These are phyloP conservation scores for Megastigmus dorsalis DNA, from an alignment of 2,888 invertebrate genomes.

Conservation along the genomic window DNA sequence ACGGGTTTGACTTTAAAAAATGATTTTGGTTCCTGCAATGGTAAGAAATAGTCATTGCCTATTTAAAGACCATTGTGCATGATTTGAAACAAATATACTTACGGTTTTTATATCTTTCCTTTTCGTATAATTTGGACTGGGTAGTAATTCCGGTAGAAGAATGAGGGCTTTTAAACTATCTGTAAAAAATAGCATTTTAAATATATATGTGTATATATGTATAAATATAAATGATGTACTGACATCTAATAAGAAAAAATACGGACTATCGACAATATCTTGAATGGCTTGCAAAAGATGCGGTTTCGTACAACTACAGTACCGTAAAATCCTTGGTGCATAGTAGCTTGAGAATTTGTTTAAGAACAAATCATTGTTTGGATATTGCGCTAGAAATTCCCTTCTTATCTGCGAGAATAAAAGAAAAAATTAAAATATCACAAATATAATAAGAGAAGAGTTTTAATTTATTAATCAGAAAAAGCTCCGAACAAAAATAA, in stretches of 20 bases:
- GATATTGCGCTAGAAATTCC: slow-evolving; percentile 40
- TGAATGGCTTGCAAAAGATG: slow-evolving; percentile 39
- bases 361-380: slow-evolving; percentile 37
- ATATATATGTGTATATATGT: too few relatives aligned
- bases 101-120: slow-evolving; percentile 46
- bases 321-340: slow-evolving; percentile 49
- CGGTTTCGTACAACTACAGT: slow-evolving; percentile 45
- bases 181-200: slow-evolving; percentile 19
- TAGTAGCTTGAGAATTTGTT: slow-evolving; percentile 42
- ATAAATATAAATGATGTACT: neutral
- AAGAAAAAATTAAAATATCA: too few relatives aligned
- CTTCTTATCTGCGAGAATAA: slow-evolving; percentile 33
- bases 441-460: too few relatives aligned
- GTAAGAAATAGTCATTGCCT: neutral
- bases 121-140: slow-evolving; percentile 48
- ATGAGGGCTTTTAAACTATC: slow-evolving; percentile 52
- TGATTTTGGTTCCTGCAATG: slow-evolving; percentile 29
- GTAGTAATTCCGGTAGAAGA: slow-evolving; percentile 49
- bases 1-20: slow-evolving; percentile 23
- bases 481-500: too few relatives aligned
- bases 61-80: neutral
- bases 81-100: slow-evolving; percentile 13
- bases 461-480: too few relatives aligned
- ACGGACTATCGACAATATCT: slow-evolving; percentile 47
- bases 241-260: neutral